Evolutionary conservation across 2,113 vertebrate genomes (phyloP), one percentile per base, ranked within the genome.

Genomic region (Rhea americana): DNA sequence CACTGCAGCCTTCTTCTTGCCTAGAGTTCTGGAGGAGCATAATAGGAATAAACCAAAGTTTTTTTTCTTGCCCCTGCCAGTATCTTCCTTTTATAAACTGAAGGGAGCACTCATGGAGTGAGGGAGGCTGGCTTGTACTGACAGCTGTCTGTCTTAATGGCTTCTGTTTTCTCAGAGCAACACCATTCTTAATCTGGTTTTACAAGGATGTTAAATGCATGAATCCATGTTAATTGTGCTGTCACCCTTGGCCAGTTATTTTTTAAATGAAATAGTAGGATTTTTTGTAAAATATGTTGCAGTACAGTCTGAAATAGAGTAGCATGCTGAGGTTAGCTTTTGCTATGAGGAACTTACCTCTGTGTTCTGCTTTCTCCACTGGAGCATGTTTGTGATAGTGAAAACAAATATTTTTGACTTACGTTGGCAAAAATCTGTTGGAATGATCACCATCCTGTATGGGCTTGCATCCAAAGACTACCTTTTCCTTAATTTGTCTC

Each of bases 221-320:
- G 58, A 73, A 24, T 35, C 63, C 14, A 0, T 26, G 41, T 24
- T 47, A 1, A 43, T 78, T 74, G 7, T 70, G 39, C 66, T n/a
- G 0, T 6, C 21, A 1, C 35, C 71, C 56, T 43, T 43, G 22
- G 45, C 50, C 32, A 0, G 10, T 48, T 2, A 35, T 81, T 86
- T 84, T 58, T 16, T 22, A 1, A 50, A n/a, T 10, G 28, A 39
- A 81, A 55, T 8, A 9, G 8, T 8, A 63, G 5, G 5, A 61
- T 2, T 5, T 86, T 51, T 7, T 56, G 30, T 45, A 45, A 85
- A 85, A 41, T 2, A 5, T 8, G 16, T 10, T 9, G 2, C 21
- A 32, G n/a, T 11, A 9, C 26, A 55, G 30, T 48, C 71, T 61
- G 22, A 50, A 45, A 30, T 58, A 58, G 55, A 32, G 30, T 11